A percentile compares a stretch with the other conserved stretches of the same genome.
Evolutionary conservation across 2,888 invertebrate species (phyloP).

Genomic region (Andrena marginata): DNA sequence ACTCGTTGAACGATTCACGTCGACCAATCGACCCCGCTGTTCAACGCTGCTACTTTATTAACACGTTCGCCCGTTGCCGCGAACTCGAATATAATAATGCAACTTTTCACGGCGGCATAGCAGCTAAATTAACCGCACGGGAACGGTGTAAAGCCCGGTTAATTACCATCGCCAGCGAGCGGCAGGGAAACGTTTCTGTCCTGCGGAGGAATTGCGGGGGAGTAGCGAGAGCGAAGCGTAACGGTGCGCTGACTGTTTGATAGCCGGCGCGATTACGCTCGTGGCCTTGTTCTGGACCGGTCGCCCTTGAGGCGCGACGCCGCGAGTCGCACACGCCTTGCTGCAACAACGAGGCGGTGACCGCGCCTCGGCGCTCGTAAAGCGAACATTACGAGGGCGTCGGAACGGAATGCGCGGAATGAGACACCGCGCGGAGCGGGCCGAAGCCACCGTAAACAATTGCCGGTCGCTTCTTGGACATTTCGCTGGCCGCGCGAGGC

Average conservation of each 20-base stretch:
- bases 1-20: constrained; percentile 36
- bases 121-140: not conserved
- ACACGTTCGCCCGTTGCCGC: constrained; percentile 13
- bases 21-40: not conserved
- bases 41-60: constrained; percentile 18
- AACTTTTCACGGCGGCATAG: not conserved
- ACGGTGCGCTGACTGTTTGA: constrained; percentile 45
- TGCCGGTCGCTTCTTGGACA: not conserved
- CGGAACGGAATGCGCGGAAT: not conserved
- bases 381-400: constrained; percentile 37
- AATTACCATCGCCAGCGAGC: not conserved
- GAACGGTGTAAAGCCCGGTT: not conserved
- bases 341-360: constrained; percentile 31
- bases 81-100: constrained; percentile 18
- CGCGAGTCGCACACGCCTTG: constrained; percentile 18
- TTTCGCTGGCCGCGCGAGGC: not conserved
- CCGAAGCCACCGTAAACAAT: not conserved
- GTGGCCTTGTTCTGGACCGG: constrained; percentile 63
- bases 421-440: not conserved
- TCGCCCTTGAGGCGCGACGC: constrained; percentile 59
- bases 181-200: constrained; percentile 7
- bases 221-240: not conserved
- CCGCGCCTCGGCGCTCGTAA: constrained; percentile 35
- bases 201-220: constrained; percentile 4
- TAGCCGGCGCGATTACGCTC: constrained; percentile 35